Percentiles rank a stretch among this genome's conserved stretches.
phyloP scores from a whole-genome alignment of 2,888 invertebrate species.

The Hermaeophaga mercurialis region DNA sequence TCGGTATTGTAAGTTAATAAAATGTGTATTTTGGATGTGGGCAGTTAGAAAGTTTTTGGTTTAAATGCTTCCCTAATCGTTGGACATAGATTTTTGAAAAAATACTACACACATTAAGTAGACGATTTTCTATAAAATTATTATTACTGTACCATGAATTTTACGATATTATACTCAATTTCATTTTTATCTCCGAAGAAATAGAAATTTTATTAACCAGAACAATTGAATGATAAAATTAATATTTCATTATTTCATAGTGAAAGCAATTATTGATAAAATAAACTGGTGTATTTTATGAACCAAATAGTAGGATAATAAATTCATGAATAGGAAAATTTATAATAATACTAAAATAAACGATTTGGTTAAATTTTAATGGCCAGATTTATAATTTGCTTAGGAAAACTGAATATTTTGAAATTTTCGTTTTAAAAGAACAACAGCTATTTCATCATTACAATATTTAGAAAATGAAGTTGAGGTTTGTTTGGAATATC shows the following conservation, averaged over 20 bases:
- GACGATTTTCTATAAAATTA: conserved; percentile 2
- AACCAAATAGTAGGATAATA: conserved; percentile 1
- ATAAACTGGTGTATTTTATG: conserved; percentile 7
- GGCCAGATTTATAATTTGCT: too few species aligned
- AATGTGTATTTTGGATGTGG: too few species aligned
- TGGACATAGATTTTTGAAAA: too few species aligned
- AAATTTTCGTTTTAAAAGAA: too few species aligned
- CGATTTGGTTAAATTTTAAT: background rate
- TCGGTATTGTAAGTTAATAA: too few species aligned
- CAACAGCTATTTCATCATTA: too few species aligned
- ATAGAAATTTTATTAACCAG: conserved; percentile 7
- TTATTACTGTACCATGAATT: background rate
- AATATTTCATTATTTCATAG: conserved; percentile 7
- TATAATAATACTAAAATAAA: background rate
- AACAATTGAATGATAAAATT: conserved; percentile 7
- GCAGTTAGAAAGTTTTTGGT: too few species aligned
- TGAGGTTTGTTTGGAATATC: too few species aligned
- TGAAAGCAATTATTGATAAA: conserved; percentile 14
- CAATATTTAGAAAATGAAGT: too few species aligned
- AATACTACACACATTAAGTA: background rate
- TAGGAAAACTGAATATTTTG: too few species aligned
- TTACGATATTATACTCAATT: conserved; percentile 8
- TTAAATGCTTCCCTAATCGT: too few species aligned
- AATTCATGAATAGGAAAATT: background rate
- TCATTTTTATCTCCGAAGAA: conserved; percentile 10